Conservation (phyloP, 1,140 invertebrate genomes). For the Holcopasites calliopsidis region DNA sequence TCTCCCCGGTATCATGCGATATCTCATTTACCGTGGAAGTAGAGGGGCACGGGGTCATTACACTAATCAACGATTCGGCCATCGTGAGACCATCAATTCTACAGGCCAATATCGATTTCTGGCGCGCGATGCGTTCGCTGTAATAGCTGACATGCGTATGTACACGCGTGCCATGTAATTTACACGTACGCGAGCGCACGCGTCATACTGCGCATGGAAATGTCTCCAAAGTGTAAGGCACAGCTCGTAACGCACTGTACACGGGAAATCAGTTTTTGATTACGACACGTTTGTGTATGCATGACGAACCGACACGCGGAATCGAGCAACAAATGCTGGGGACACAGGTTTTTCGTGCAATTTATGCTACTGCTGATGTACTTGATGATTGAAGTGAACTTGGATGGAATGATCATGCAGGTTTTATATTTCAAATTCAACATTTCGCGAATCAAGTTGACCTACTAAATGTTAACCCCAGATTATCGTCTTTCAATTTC, state of each 20-base stretch:
- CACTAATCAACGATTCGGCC: constrained; percentile 70
- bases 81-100: constrained; percentile 65
- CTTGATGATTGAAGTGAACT: too few relatives aligned
- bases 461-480: too few relatives aligned
- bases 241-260: neutral
- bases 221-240: neutral
- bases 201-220: neutral
- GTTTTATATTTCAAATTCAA: too few relatives aligned
- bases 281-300: neutral
- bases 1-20: neutral
- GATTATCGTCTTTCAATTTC: too few relatives aligned
- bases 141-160: neutral
- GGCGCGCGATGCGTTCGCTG: constrained; percentile 5
- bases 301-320: neutral
- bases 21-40: constrained; percentile 23
- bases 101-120: constrained; percentile 39
- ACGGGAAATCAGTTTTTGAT: constrained; percentile 13
- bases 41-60: constrained; percentile 60
- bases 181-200: neutral
- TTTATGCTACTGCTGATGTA: too few relatives aligned
- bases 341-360: neutral
- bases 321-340: neutral
- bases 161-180: neutral
- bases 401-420: too few relatives aligned
- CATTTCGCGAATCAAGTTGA: too few relatives aligned